Base-by-base conservation (phyloP, 2,113 vertebrate genomes). In the Chaenogobius annularis region DNA sequence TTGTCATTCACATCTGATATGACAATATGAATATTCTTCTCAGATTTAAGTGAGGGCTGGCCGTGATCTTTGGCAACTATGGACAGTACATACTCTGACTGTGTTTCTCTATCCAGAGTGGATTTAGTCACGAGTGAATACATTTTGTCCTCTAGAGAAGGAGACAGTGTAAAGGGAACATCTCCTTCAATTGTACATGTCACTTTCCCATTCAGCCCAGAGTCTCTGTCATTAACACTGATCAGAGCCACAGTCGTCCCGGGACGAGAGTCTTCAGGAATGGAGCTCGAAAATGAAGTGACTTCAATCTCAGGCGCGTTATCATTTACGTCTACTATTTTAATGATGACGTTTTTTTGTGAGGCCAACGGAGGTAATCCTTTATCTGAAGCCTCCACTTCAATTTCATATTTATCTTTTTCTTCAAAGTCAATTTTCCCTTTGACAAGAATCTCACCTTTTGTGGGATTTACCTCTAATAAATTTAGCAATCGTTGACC, bases 101-200 rank as follows among this genome's bases (percentile, higher is more conserved):
- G 43, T 0, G 10, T 26, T 4, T 31, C 26, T 31, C 26, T 31
- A 31, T 31, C 26, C 26, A 31, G 26, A 31, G 26, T 31, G 26
- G 26, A 31, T 31, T 31, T 31, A 31, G 26, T 31, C 26, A 31
- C 26, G 4, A 31, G 26, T 31, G 26, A 31, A 31, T 31, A 31
- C 26, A 31, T 31, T 31, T 31, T 31, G 26, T 31, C 26, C 26
- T 31, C 82, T 77, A 83, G 77, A 0, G 92, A 92, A 0, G 26
- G 84, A 37, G 85, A 90, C 22, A 93, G 37, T 50, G 89, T 85
- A 78, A 93, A 93, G 7, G 92, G 92, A 14, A 88, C 47, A 26
- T 79, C 70, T 0, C 77, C 83, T 5, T 56, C 66, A 2, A 93
- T 31, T 31, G 26, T 31, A 31, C 26, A 31, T 31, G 26, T 14